Percentiles rank a stretch among this genome's conserved stretches.
Conservation (phyloP, 2,113 vertebrate species). For the Eulacestoma nigropectus region DNA sequence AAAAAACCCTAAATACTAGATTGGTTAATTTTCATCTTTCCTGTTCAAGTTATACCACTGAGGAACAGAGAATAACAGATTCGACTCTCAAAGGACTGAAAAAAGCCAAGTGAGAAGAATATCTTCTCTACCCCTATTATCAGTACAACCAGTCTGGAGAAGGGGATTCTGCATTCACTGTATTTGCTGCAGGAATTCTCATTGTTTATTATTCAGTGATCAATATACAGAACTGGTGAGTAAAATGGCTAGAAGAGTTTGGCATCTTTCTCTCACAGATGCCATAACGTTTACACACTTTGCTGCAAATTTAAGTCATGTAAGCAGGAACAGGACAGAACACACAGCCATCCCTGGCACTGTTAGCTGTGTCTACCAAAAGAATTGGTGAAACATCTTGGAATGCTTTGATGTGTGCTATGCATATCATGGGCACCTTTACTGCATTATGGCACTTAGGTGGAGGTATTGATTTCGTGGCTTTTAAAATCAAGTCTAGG, state of each 20-base stretch:
- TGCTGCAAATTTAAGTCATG: neutral
- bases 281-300: neutral
- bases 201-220: neutral
- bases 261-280: neutral
- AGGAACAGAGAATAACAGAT: neutral
- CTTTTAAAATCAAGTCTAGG: neutral
- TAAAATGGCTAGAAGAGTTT: neutral
- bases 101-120: neutral
- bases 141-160: neutral
- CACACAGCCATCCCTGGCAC: too few relatives aligned
- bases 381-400: neutral
- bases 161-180: neutral
- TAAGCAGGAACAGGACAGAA: neutral
- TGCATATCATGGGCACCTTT: neutral
- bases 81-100: neutral
- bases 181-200: neutral
- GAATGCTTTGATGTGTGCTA: neutral
- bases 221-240: neutral
- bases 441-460: neutral
- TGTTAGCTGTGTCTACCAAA: neutral
- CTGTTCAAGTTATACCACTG: neutral
- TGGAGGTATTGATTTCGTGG: neutral
- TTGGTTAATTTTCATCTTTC: neutral
- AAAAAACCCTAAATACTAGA: neutral
- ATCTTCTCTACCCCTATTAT: neutral